Percentiles rank a stretch among this genome's conserved stretches.
Evolutionary conservation across 2,888 invertebrate genomes (phyloP).

Genomic region (Brachyopa scutellaris): DNA sequence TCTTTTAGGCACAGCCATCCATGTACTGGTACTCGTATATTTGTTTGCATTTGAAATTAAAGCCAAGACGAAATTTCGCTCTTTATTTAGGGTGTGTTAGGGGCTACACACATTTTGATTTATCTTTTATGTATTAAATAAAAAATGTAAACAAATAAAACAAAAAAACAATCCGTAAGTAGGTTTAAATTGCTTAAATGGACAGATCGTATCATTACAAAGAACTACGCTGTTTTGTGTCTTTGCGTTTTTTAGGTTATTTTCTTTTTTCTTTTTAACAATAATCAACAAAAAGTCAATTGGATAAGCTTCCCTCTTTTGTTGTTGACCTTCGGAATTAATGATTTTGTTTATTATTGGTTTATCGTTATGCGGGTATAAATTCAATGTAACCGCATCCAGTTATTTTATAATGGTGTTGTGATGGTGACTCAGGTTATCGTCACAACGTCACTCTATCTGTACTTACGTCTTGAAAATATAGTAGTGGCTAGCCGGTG

Average conservation of each 20-base stretch:
- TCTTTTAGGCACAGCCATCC: neutral
- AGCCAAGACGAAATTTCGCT: neutral
- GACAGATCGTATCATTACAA: neutral
- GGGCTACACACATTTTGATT: neutral
- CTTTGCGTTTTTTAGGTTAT: neutral
- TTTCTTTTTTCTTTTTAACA: neutral
- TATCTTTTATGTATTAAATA: neutral
- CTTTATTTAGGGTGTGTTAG: neutral
- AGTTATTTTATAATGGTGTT: neutral
- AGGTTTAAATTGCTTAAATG: conserved; percentile 1
- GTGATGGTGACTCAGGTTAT: too few relatives aligned
- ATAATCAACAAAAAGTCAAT: neutral
- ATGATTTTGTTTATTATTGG: conserved; percentile 5
- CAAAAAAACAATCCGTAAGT: neutral
- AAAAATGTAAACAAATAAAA: neutral
- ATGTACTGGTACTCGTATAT: too few relatives aligned
- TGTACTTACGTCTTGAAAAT: too few relatives aligned
- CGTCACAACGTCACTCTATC: too few relatives aligned
- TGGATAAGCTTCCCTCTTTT: neutral
- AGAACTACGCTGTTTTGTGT: neutral
- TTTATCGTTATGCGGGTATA: neutral
- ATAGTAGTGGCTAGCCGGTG: too few relatives aligned
- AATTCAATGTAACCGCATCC: neutral
- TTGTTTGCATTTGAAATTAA: conserved; percentile 3
- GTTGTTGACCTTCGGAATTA: neutral